Evolutionary conservation across 1,140 invertebrate genomes (phyloP).

Genomic region (Drosophila ficusphila): DNA sequence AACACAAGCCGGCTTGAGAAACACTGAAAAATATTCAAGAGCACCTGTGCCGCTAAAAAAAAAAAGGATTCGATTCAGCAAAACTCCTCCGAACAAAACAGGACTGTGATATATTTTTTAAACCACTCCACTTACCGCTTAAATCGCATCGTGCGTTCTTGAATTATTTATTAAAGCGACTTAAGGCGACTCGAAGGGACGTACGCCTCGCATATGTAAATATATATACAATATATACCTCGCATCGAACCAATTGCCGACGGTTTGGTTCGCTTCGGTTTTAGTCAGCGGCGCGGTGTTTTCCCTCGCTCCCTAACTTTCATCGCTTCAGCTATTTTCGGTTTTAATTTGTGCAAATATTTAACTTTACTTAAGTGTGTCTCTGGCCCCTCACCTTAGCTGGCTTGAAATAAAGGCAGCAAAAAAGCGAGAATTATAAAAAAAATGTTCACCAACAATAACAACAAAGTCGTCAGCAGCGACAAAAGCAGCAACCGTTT

Average conservation of each 20-base stretch:
- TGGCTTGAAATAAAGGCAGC: constrained; percentile 15
- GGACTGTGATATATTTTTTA: constrained; percentile 59
- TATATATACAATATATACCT: constrained; percentile 42
- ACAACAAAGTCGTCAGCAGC: constrained; percentile 25
- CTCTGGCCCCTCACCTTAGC: constrained; percentile 38
- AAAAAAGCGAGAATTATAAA: constrained; percentile 34
- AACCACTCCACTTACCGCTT: background rate
- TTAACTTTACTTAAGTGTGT: constrained; percentile 74
- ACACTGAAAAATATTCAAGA: background rate
- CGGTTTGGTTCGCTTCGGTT: constrained; percentile 22
- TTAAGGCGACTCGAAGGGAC: constrained; percentile 31
- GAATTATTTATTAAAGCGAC: constrained; percentile 68
- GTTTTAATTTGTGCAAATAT: constrained; percentile 81
- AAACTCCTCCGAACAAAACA: background rate
- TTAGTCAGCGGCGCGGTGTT: constrained; percentile 4
- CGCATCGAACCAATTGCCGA: constrained; percentile 45
- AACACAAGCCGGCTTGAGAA: constrained; percentile 17
- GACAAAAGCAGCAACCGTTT: constrained; percentile 48
- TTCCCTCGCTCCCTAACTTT: constrained; percentile 32
- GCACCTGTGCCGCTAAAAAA: background rate
- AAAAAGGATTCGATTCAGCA: constrained; percentile 15
- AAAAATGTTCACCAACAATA: constrained; percentile 48
- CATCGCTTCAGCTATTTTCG: constrained; percentile 65
- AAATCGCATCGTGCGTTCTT: constrained; percentile 53
- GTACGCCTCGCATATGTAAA: constrained; percentile 28